Evolutionary conservation across 2,797 vertebrate species (phyloP).

Genomic region (Eutrigla gurnardus): DNA sequence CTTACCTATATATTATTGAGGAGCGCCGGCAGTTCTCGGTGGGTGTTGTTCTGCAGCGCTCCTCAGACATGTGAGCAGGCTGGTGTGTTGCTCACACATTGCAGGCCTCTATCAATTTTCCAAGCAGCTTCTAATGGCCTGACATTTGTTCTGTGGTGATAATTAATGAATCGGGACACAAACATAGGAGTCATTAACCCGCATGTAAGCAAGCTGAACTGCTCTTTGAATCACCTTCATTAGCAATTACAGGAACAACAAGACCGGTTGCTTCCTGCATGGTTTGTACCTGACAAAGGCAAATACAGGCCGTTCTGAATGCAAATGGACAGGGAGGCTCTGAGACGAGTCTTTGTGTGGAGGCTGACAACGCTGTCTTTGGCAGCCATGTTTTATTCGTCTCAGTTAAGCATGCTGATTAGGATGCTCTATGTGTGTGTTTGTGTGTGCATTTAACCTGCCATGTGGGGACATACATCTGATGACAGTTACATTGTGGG

Average conservation of each 20-base stretch:
- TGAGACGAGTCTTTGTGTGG: slow-evolving; percentile 38
- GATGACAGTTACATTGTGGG: too few species aligned
- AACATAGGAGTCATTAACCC: slow-evolving; percentile 8
- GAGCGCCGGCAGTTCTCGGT: slow-evolving; percentile 17
- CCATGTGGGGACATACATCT: too few species aligned
- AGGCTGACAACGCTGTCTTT: slow-evolving; percentile 18
- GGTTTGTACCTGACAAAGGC: slow-evolving; percentile 14
- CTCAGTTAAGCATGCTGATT: slow-evolving; percentile 46
- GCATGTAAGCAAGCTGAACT: slow-evolving; percentile 33
- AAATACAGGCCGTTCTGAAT: slow-evolving; percentile 13
- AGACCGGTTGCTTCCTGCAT: slow-evolving; percentile 9
- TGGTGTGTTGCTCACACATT: slow-evolving; percentile 11
- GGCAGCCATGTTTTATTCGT: slow-evolving; percentile 40
- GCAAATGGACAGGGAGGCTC: slow-evolving; percentile 8
- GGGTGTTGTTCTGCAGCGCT: slow-evolving; percentile 24
- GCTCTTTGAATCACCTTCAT: slow-evolving; percentile 26
- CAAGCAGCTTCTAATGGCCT: slow-evolving; percentile 16
- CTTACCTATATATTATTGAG: slow-evolving; percentile 50
- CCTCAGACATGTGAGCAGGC: slow-evolving; percentile 12
- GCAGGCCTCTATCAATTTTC: background rate
- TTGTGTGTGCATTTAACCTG: too few species aligned
- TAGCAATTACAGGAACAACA: slow-evolving; percentile 24
- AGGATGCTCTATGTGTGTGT: slow-evolving; percentile 34
- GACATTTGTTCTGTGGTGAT: slow-evolving; percentile 36
- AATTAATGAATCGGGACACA: slow-evolving; percentile 39